A percentile compares a stretch with the other conserved stretches of the same genome.
Evolutionary conservation across 2,113 vertebrate genomes (phyloP).

Genomic region (Cynopterus brachyotis): DNA sequence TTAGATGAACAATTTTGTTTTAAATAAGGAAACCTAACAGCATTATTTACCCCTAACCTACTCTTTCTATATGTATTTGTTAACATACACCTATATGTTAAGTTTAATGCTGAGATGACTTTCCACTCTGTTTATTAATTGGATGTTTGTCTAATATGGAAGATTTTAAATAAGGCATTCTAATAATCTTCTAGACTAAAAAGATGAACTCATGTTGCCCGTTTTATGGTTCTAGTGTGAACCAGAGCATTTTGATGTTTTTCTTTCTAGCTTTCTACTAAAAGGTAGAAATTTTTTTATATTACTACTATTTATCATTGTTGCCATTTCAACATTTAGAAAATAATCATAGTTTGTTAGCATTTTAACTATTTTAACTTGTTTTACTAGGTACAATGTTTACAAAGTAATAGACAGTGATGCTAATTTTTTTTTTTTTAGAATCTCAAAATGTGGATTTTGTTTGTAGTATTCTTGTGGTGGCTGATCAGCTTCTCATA

Average conservation of each 20-base stretch:
- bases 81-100: background rate
- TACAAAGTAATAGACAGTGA: constrained; percentile 3
- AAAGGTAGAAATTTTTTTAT: background rate
- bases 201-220: background rate
- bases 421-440: constrained; percentile 72
- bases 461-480: constrained; percentile 93
- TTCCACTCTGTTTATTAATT: background rate
- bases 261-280: background rate
- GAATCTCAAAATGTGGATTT: constrained; percentile 95
- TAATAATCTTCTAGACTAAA: background rate
- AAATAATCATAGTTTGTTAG: background rate
- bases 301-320: background rate
- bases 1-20: background rate
- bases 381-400: background rate
- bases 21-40: background rate
- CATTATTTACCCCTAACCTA: background rate
- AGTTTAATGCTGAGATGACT: background rate
- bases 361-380: background rate
- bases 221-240: constrained; percentile 1
- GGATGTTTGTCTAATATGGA: background rate
- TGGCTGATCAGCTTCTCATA: constrained; percentile 97
- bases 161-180: constrained; percentile 19
- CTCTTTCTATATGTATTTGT: background rate
- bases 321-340: background rate
- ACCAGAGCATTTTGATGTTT: background rate